Base-by-base conservation (phyloP, 2,888 invertebrate genomes). In the Acrobasis suavella region DNA sequence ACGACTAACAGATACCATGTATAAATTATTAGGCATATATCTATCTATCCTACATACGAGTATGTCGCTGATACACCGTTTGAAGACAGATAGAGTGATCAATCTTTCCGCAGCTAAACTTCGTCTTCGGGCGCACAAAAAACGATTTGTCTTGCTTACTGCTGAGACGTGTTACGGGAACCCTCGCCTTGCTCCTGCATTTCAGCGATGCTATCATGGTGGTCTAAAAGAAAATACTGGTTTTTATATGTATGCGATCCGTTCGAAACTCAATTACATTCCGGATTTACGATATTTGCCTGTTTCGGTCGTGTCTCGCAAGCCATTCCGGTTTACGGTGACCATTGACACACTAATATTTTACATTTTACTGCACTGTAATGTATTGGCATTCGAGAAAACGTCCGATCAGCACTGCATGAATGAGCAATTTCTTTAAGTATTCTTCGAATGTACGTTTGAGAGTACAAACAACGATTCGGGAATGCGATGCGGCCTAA, bases 121-220 rank as follows among this genome's bases (percentile, higher is more conserved):
- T 73, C 66, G 72, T 75, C 71, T 72, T 64, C 66, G 62, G 64
- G 64, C 68, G 64, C 69, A 60, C 67, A 64, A 63, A 64, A 68
- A 66, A 46, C 74, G 71, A 78, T 77, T 76, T 75, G 74, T 78
- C 77, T 77, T 75, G 70, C 73, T 76, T 77, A 72, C 72, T 65
- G 65, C 54, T 63, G 67, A 62, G 69, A 71, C 71, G 68, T 71
- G 69, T 69, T 72, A 65, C 71, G 68, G 63, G 67, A 71, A 69
- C 61, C 69, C 67, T 67, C 68, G 68, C 67, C 69, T 68, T 68
- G 67, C 69, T 68, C 72, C 63, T 71, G 67, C 67, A 73, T 71
- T 72, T 73, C 69, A 69, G 70, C 67, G 69, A 61, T 67, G 60
- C 65, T 65, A 66, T 64, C 66, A 65, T 38, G 60, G 55, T 65